Base-by-base conservation (phyloP, 30 jellyfish, hydroid and myxozoan genomes). In the Turritopsis dohrnii region DNA sequence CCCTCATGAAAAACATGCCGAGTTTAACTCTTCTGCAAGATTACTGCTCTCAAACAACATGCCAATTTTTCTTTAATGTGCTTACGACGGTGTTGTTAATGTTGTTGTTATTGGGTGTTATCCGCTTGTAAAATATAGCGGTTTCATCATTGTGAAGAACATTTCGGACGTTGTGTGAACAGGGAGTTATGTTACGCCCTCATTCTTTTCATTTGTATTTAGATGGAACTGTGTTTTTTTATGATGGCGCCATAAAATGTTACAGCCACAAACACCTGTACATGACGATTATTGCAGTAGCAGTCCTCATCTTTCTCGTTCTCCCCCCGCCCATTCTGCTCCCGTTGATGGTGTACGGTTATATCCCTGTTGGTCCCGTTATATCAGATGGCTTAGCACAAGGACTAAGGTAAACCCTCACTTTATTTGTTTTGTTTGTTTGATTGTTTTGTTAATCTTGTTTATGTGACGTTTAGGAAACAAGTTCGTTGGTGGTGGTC, bases 401-500 rank as follows among this genome's bases (percentile, higher is more conserved):
- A 66, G 97, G 97, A 9, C 52, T 91, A 27, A 83, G 94, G 97
- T 91, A 80, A 82, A 4, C 0, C 77, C 16, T 3, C 29, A 66
- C 76, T 66, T 21, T 41, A 13, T 41, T 41, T 41, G 60, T 41
- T 41, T 41, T 41, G 60, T 41, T 41, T 22, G 30, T 69, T 69
- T 69, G 17, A 3, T 69, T 69, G 77, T 21, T 22, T 21, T n/a
- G 28, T 24, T n/a, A 29, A 23, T 0, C 41, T 29, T 13, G 24
- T 3, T 53, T 16, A 60, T 74, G 17, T 66, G 79, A 53, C 7
- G 80, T 30, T 18, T 71, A 89, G 96, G 90, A 81, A 41, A 22
- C 86, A 82, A n/a, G 87, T 25, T 71, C 90, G 94, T 9, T 89
- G 96, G 96, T 89, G 96, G 96, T 89, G 88, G 72, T 87, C 96